Evolutionary conservation across 2,888 invertebrate species (phyloP).

Genomic region (Brachyptera risi): DNA sequence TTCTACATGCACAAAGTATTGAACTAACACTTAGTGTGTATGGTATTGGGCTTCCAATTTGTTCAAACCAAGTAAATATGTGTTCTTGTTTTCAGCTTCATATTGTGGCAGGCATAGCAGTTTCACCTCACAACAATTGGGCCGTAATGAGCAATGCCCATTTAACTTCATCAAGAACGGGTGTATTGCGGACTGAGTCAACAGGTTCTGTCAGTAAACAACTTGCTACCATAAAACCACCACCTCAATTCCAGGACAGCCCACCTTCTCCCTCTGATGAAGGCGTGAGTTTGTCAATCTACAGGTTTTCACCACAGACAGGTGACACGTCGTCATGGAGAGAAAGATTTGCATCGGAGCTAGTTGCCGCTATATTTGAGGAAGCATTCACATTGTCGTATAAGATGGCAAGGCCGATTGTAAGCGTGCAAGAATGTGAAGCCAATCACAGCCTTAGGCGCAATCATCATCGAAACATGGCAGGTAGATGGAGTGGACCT

Average conservation of each 20-base stretch:
- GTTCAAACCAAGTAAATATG: too few species aligned
- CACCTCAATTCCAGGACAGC: constrained; percentile 76
- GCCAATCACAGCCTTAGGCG: constrained; percentile 22
- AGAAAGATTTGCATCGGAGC: constrained; percentile 47
- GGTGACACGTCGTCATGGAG: constrained; percentile 35
- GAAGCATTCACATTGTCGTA: constrained; percentile 50
- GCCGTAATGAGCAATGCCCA: constrained; percentile 68
- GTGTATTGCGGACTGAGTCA: constrained; percentile 54
- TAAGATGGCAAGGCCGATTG: constrained; percentile 39
- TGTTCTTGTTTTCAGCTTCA: not conserved
- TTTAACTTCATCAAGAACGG: constrained; percentile 60
- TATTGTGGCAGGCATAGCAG: not conserved
- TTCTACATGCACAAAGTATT: too few species aligned
- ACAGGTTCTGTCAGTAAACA: constrained; percentile 44
- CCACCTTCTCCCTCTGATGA: constrained; percentile 33
- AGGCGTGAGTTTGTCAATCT: not conserved
- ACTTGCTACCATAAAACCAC: constrained; percentile 67
- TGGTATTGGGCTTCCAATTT: too few species aligned
- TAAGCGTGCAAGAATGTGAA: constrained; percentile 38
- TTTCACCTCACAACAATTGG: not conserved
- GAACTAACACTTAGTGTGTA: too few species aligned
- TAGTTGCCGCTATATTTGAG: constrained; percentile 48
- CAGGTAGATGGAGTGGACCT: constrained; percentile 34
- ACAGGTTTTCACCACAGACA: constrained; percentile 3
- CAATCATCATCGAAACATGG: not conserved